Conservation (phyloP, 2,888 invertebrate species). For the Cetonia aurata region DNA sequence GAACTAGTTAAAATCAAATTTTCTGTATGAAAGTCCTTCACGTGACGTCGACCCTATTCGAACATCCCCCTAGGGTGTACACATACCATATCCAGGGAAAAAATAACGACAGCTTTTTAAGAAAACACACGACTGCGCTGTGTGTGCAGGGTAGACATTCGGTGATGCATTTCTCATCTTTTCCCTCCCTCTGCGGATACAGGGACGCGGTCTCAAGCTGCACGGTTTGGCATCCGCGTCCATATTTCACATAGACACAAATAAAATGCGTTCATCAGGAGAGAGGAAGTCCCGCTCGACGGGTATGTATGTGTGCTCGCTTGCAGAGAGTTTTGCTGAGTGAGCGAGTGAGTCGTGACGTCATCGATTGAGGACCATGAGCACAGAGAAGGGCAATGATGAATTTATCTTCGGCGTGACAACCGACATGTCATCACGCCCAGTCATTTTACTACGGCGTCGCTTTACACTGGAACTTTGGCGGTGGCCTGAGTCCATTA, state of each 20-base stretch:
- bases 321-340: slow-evolving; percentile 31
- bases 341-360: slow-evolving; percentile 51
- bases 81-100: neutral
- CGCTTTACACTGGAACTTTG: slow-evolving; percentile 55
- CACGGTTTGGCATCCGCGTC: slow-evolving; percentile 45
- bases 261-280: slow-evolving; percentile 45
- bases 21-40: slow-evolving; percentile 19
- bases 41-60: slow-evolving; percentile 17
- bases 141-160: slow-evolving; percentile 10
- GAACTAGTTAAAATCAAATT: slow-evolving; percentile 35
- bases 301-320: slow-evolving; percentile 2
- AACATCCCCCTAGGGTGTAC: slow-evolving; percentile 7
- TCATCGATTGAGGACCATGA: slow-evolving; percentile 48
- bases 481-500: slow-evolving; percentile 53
- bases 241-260: slow-evolving; percentile 49
- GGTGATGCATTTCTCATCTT: slow-evolving; percentile 7
- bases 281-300: slow-evolving; percentile 6
- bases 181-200: slow-evolving; percentile 11
- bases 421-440: slow-evolving; percentile 60
- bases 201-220: neutral
- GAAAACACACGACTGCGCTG: slow-evolving; percentile 33
- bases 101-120: slow-evolving; percentile 36
- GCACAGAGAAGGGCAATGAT: slow-evolving; percentile 45
- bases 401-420: slow-evolving; percentile 48
- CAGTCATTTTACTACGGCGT: slow-evolving; percentile 61